Conservation (phyloP, 1,140 invertebrate genomes). For the Chionoecetes opilio region DNA sequence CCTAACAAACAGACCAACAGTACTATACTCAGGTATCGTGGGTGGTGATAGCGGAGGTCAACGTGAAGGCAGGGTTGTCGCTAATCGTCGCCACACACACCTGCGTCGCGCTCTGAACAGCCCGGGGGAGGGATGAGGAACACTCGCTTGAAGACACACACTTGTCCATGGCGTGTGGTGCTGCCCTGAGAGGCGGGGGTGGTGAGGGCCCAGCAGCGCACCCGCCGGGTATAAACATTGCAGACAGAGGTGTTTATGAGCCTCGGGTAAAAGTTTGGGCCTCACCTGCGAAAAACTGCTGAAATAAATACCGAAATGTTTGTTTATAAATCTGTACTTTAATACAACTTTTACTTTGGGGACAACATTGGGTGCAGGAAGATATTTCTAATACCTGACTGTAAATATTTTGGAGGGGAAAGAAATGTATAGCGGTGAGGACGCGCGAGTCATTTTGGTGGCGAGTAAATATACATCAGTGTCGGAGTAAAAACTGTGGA, state of each 20-base stretch:
- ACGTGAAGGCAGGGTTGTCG: too few relatives aligned
- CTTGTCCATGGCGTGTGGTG: not conserved
- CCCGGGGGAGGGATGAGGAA: not conserved
- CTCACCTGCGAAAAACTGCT: not conserved
- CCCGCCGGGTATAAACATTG: not conserved
- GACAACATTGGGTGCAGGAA: not conserved
- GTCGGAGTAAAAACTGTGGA: not conserved
- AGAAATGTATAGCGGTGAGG: not conserved
- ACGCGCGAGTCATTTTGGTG: not conserved
- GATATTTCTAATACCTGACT: not conserved
- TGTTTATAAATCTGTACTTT: constrained; percentile 22
- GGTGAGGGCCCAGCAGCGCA: not conserved
- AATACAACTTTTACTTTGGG: not conserved
- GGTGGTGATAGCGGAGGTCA: too few relatives aligned
- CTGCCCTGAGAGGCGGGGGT: not conserved
- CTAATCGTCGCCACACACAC: too few relatives aligned
- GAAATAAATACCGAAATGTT: constrained; percentile 1
- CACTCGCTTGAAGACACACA: not conserved
- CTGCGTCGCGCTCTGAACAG: too few relatives aligned
- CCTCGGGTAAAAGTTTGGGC: not conserved
- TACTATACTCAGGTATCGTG: too few relatives aligned
- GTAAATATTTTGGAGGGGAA: constrained; percentile 7
- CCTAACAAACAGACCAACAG: too few relatives aligned
- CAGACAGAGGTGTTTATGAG: constrained; percentile 16
- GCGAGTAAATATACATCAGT: not conserved